These are phyloP conservation scores for Ciona savignyi DNA, from an alignment of 23 tunicate genomes.

Conservation along the genomic window DNA sequence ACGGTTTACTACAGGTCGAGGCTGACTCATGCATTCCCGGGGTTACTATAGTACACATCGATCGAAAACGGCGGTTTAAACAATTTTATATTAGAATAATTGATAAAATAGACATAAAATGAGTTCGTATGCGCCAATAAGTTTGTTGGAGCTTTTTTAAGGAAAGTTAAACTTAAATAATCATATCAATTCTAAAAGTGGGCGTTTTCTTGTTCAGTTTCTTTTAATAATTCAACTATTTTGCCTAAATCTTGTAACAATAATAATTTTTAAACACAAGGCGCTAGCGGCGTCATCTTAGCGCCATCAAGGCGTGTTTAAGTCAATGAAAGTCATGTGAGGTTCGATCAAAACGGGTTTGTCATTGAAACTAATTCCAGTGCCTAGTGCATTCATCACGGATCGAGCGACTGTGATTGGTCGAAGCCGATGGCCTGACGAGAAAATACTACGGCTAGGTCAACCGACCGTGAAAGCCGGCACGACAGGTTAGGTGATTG, in stretches of 20 bases:
- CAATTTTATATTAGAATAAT: no score
- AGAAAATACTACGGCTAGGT: neutral
- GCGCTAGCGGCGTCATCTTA: neutral
- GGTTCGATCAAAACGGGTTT: neutral
- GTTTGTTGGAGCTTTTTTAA: no score
- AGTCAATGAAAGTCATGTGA: neutral
- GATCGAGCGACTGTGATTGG: neutral
- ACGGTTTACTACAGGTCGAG: neutral
- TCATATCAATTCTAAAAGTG: no score
- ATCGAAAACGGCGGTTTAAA: neutral
- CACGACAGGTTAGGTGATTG: neutral
- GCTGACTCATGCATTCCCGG: neutral
- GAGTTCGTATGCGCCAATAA: no score
- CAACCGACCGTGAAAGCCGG: neutral
- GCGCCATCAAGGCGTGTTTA: neutral
- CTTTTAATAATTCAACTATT: no score
- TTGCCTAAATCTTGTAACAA: neutral
- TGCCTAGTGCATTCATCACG: neutral
- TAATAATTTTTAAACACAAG: no score
- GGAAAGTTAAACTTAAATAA: no score
- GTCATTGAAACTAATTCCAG: neutral
- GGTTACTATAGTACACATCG: neutral
- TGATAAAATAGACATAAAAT: no score
- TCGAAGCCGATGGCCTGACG: slow-evolving; percentile 1
- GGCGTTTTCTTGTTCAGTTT: neutral